A percentile compares a stretch with the other conserved stretches of the same genome.
Conservation (phyloP, 2,113 vertebrate species). For the Dasyprocta punctata region DNA sequence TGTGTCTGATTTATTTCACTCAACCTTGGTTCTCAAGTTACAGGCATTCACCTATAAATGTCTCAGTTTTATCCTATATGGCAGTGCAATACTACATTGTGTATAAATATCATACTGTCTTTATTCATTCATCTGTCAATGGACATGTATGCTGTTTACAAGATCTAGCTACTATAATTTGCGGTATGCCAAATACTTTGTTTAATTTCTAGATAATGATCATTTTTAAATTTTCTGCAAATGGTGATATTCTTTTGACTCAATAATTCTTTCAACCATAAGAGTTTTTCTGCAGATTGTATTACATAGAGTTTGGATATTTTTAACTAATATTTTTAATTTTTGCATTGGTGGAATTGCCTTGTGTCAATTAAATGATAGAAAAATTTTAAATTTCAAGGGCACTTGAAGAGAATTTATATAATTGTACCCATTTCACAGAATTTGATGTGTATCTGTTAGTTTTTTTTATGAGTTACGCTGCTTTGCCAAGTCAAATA, state of each 20-base stretch:
- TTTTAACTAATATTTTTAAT: not conserved
- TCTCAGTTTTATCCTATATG: too few species aligned
- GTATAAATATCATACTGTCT: too few species aligned
- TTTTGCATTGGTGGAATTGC: not conserved
- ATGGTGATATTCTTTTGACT: not conserved
- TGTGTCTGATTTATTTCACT: too few species aligned
- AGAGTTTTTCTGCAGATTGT: not conserved
- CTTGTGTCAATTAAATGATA: not conserved
- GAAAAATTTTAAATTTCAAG: not conserved
- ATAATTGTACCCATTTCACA: not conserved
- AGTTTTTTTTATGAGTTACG: not conserved
- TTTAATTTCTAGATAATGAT: not conserved
- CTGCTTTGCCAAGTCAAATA: not conserved
- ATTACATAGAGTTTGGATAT: not conserved
- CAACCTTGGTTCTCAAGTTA: too few species aligned
- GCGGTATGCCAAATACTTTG: not conserved
- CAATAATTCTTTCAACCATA: not conserved
- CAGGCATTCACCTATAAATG: too few species aligned
- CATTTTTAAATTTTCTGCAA: not conserved
- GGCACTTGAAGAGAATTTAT: not conserved
- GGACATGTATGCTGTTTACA: too few species aligned
- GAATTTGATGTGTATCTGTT: not conserved
- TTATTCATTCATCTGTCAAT: too few species aligned
- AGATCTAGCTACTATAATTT: too few species aligned
- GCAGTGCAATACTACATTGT: too few species aligned